These are phyloP conservation scores for Sesamia nonagrioides DNA, from an alignment of 1,140 invertebrate genomes.

Conservation along the genomic window DNA sequence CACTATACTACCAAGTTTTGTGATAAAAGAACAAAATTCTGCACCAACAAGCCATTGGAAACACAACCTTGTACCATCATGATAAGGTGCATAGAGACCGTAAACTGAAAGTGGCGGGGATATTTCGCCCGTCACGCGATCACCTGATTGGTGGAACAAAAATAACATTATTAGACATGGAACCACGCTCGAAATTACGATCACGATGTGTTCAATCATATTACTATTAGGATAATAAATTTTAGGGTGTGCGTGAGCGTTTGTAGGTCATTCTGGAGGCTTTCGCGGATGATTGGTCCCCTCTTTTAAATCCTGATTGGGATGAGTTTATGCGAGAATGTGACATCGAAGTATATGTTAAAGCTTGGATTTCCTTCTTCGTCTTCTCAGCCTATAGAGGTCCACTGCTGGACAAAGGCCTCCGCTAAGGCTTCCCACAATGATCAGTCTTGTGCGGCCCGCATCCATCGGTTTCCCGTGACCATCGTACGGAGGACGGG, in stretches of 20 bases:
- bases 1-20: conserved; percentile 49
- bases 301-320: background rate
- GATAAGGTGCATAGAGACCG: conserved; percentile 49
- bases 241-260: conserved; percentile 56
- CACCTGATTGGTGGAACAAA: conserved; percentile 63
- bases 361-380: too few species aligned
- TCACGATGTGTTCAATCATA: conserved; percentile 62
- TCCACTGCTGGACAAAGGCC: too few species aligned
- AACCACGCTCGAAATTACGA: conserved; percentile 58
- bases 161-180: conserved; percentile 65
- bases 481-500: too few species aligned
- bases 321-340: too few species aligned
- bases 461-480: too few species aligned
- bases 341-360: too few species aligned
- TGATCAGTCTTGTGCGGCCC: too few species aligned
- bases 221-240: conserved; percentile 61
- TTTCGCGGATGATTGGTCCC: background rate
- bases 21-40: conserved; percentile 33
- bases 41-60: background rate
- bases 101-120: conserved; percentile 27
- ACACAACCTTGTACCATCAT: conserved; percentile 49
- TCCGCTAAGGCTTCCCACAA: too few species aligned
- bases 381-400: too few species aligned
- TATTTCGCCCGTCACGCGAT: conserved; percentile 59
- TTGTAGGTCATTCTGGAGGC: conserved; percentile 46